These are phyloP conservation scores for Dolichallabes microphthalmus DNA, from an alignment of 2,113 vertebrate genomes.

Conservation along the genomic window DNA sequence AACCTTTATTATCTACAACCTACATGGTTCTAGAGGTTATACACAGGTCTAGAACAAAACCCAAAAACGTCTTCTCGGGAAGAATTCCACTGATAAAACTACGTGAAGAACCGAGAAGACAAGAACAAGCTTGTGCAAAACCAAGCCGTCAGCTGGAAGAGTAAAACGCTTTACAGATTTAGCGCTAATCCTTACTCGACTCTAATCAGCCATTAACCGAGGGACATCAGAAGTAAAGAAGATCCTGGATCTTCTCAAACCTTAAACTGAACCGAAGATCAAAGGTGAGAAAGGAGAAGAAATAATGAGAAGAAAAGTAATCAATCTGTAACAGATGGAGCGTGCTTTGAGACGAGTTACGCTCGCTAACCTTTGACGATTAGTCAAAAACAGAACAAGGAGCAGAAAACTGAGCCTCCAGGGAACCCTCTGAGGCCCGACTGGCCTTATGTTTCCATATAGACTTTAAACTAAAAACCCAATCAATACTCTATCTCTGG, in stretches of 20 bases:
- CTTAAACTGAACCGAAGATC: conserved; percentile 34
- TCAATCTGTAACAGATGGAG: conserved; percentile 32
- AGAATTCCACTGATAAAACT: background rate
- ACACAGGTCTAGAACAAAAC: background rate
- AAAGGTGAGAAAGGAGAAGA: background rate
- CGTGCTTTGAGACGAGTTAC: conserved; percentile 24
- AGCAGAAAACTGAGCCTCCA: conserved; percentile 38
- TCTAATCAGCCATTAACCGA: background rate
- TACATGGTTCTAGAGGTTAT: background rate
- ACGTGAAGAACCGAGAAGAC: background rate
- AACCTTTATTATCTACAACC: background rate
- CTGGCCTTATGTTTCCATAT: conserved; percentile 43
- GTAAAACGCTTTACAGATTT: background rate
- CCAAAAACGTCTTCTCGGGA: background rate
- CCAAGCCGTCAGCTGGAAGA: background rate
- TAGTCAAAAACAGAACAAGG: conserved; percentile 40
- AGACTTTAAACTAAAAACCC: conserved; percentile 41
- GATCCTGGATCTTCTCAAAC: conserved; percentile 1
- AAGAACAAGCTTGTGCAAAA: no score
- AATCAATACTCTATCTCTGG: conserved; percentile 40
- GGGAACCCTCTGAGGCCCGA: conserved; percentile 10
- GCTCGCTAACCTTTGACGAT: conserved; percentile 49
- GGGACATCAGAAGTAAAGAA: background rate
- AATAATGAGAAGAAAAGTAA: conserved; percentile 24
- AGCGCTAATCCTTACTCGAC: background rate